phyloP scores from a whole-genome alignment of 2,888 invertebrate genomes.

The Torymus aiolomorphi region DNA sequence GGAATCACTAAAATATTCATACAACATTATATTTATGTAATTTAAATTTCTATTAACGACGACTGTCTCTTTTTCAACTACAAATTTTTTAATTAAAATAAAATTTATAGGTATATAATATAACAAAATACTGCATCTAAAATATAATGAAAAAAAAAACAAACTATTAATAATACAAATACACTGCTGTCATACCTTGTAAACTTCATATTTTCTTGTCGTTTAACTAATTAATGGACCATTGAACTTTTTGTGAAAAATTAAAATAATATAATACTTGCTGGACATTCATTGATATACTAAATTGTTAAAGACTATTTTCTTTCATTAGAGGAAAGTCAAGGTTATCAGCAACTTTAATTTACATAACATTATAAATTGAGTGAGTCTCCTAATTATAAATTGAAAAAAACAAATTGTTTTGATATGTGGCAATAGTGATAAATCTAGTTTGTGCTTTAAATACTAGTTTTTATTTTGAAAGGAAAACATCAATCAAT shows the following conservation, averaged over 20 bases:
- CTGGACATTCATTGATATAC: conserved; percentile 42
- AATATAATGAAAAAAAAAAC: conserved; percentile 16
- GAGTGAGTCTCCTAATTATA: conserved; percentile 16
- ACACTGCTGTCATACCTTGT: conserved; percentile 52
- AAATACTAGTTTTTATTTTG: not conserved
- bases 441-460: not conserved
- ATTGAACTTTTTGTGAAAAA: conserved; percentile 31
- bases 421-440: conserved; percentile 22
- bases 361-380: conserved; percentile 44
- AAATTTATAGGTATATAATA: conserved; percentile 20
- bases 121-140: conserved; percentile 37
- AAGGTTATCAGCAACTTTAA: conserved; percentile 48
- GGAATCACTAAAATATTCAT: not conserved
- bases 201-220: conserved; percentile 52
- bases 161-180: conserved; percentile 28
- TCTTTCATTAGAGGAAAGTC: conserved; percentile 42
- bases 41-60: conserved; percentile 14
- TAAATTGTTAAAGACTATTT: conserved; percentile 44
- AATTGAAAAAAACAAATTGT: conserved; percentile 21
- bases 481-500: conserved; percentile 5
- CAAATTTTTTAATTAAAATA: conserved; percentile 18
- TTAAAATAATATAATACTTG: conserved; percentile 39
- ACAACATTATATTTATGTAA: conserved; percentile 1
- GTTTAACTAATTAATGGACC: conserved; percentile 35
- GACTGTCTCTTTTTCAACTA: conserved; percentile 40